phyloP scores from a whole-genome alignment of 2,113 vertebrate genomes.

The Cavia aperea region DNA sequence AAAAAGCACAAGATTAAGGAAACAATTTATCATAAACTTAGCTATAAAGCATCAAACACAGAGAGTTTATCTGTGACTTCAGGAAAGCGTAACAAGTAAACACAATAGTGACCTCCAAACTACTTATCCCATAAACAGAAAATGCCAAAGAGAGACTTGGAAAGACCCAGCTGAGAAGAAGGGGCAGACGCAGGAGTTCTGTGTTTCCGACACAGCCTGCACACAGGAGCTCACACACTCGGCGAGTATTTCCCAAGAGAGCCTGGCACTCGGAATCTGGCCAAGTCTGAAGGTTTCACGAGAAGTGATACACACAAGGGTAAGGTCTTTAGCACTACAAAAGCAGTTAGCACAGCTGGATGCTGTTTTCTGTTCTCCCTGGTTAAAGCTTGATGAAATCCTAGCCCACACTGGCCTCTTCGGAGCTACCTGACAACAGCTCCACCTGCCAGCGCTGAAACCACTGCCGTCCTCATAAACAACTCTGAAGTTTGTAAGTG shows the following conservation, averaged over 20 bases:
- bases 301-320: background rate
- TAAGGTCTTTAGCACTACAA: accelerated
- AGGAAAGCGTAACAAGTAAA: too few species aligned
- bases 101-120: background rate
- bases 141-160: background rate
- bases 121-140: background rate
- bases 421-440: background rate
- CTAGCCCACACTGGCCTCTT: background rate
- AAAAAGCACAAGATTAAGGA: background rate
- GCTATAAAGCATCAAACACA: background rate
- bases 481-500: background rate
- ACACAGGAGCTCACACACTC: background rate
- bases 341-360: accelerated
- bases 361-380: too few species aligned
- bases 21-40: background rate
- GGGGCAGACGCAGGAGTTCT: background rate
- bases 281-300: background rate
- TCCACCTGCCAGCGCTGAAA: accelerated
- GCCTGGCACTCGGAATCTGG: background rate
- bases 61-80: background rate
- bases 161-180: background rate
- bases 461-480: background rate
- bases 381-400: background rate
- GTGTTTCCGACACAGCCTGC: too few species aligned
- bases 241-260: too few species aligned